Percentiles rank a stretch among this genome's conserved stretches.
These are phyloP conservation scores for Paelopatides confundens DNA, from an alignment of 53 echinoderm and acorn worm genomes.

Conservation along the genomic window DNA sequence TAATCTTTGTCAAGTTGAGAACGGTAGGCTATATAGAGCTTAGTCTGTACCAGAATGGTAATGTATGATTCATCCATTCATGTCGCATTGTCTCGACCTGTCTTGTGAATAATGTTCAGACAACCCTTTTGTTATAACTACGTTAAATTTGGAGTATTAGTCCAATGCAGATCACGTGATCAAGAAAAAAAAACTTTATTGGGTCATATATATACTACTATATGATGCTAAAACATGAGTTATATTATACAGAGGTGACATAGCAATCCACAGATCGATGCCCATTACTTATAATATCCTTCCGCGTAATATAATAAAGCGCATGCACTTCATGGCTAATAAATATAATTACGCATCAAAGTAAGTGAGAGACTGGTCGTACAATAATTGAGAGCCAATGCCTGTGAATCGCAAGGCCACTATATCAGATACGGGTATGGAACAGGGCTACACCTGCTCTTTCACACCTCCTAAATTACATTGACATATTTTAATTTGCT, in stretches of 20 bases:
- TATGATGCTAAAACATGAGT: background rate
- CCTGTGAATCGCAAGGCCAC: background rate
- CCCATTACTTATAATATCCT: slow-evolving; percentile 1
- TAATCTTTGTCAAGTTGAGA: no score
- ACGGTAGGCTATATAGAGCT: no score
- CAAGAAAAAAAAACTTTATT: background rate
- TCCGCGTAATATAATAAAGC: slow-evolving; percentile 42
- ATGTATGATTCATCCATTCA: no score
- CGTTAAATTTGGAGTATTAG: no score
- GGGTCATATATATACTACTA: background rate
- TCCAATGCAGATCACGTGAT: background rate
- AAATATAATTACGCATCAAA: slow-evolving; percentile 21
- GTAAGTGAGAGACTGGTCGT: slow-evolving; percentile 9
- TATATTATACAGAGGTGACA: background rate
- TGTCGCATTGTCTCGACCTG: no score
- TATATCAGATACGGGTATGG: background rate
- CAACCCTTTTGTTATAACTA: no score
- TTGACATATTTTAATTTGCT: slow-evolving; percentile 17
- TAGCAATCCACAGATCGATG: slow-evolving; percentile 18
- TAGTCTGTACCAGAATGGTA: no score
- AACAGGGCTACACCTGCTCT: slow-evolving; percentile 16
- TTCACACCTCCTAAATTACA: slow-evolving; percentile 33
- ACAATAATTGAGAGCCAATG: background rate
- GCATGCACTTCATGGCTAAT: slow-evolving; percentile 41
- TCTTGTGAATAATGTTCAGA: no score